A percentile compares a stretch with the other conserved stretches of the same genome.
These are phyloP conservation scores for Hypercompe scribonia DNA, from an alignment of 2,888 invertebrate species.

Conservation along the genomic window DNA sequence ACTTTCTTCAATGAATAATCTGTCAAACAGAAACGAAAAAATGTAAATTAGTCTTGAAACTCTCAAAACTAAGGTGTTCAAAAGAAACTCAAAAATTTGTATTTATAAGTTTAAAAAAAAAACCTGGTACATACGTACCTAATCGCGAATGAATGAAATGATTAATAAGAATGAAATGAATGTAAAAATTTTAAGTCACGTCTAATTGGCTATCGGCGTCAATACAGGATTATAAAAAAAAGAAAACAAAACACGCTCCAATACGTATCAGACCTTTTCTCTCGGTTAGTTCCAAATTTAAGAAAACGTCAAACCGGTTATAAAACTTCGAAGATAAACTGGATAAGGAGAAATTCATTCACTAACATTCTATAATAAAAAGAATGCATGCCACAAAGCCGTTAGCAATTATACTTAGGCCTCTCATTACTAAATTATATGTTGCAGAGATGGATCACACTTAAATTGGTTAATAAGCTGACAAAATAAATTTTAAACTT, in stretches of 20 bases:
- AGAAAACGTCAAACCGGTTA: constrained; percentile 27
- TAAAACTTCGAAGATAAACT: constrained; percentile 25
- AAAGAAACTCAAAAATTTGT: no score
- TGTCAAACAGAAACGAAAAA: no score
- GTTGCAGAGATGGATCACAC: constrained; percentile 40
- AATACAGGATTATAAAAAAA: background rate
- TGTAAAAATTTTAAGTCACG: background rate
- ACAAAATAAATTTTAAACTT: constrained; percentile 23
- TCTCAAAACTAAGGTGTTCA: no score
- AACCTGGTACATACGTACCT: no score
- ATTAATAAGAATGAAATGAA: background rate
- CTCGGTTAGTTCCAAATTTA: constrained; percentile 8
- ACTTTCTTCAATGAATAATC: no score
- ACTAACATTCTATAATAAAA: constrained; percentile 48
- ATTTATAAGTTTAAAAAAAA: no score
- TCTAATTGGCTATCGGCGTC: background rate
- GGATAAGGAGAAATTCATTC: constrained; percentile 52
- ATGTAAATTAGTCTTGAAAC: no score
- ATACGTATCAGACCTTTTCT: background rate
- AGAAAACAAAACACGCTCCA: background rate
- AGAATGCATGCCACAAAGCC: constrained; percentile 57
- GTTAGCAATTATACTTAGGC: constrained; percentile 44
- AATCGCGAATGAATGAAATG: background rate
- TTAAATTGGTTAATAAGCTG: constrained; percentile 26
- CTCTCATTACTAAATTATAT: constrained; percentile 16